Evolutionary conservation across 2,888 invertebrate genomes (phyloP), one percentile per base, ranked within the genome.

Genomic region (Meliscaeva auricollis): DNA sequence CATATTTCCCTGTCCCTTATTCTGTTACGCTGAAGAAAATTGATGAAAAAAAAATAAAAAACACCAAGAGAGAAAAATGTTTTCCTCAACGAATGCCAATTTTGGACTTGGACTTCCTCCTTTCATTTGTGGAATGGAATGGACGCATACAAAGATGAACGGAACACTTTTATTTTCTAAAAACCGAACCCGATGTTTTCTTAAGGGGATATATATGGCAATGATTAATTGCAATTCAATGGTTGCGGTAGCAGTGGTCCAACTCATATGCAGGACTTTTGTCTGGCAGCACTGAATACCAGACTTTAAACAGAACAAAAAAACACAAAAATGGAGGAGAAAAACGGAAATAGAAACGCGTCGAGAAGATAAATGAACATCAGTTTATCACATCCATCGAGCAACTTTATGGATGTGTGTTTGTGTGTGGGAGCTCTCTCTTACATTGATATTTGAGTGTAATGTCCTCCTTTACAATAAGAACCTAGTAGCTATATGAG

Each of bases 361-460:
- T 85, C 85, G 85, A 81, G 80, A 85, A 85, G 85, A 85, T 85
- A 85, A 85, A 85, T 85, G 85, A 81, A 85, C 85, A 73, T 20
- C 76, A 56, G 76, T 85, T 80, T 81, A 85, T 85, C 85, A 85
- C 85, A 77, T 69, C 52, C 69, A 52, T 77, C 68, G 68, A 46
- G 54, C 17, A 72, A 64, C 35, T n/a, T 48, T 15, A 50, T 30
- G 52, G 8, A 62, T 72, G 20, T 56, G 20, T 56, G 32, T 38
- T 22, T 64, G 46, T 48, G 52, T 35, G 48, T 48, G 44, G 20
- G 20, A 30, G 17, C 17, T 15, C 15, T 35, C 11, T 38, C 8
- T 38, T 38, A 48, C 22, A 58, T 5, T 41, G 52, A 48, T 68
- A 48, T 50, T 52, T 13, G 35, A 50, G 46, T 52, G 38, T 68